Evolutionary conservation across 2,888 invertebrate genomes (phyloP).

Genomic region (Sarcophaga rosellei): DNA sequence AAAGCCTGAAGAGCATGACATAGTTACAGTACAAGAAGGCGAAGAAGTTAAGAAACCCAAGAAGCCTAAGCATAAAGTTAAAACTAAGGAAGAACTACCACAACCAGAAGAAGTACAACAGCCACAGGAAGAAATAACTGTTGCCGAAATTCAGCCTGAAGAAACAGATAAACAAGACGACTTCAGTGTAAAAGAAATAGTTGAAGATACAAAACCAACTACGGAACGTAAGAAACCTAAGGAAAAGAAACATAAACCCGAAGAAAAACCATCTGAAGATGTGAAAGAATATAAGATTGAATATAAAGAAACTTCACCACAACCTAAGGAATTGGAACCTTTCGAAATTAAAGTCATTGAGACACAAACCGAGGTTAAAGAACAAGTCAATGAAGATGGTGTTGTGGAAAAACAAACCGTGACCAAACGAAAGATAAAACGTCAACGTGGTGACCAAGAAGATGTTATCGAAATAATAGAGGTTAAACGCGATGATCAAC

Average conservation of each 20-base stretch:
- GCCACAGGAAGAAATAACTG: conserved; percentile 42
- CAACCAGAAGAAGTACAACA: conserved; percentile 49
- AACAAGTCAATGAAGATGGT: conserved; percentile 74
- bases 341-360: conserved; percentile 66
- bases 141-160: conserved; percentile 58
- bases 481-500: conserved; percentile 76
- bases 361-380: conserved; percentile 67
- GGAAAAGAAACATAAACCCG: conserved; percentile 51
- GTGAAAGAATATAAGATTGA: conserved; percentile 80
- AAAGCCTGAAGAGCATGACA: conserved; percentile 30
- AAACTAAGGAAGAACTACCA: conserved; percentile 80
- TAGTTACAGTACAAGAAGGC: conserved; percentile 75
- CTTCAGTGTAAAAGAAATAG: conserved; percentile 43
- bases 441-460: conserved; percentile 79
- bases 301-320: conserved; percentile 77
- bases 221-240: conserved; percentile 67
- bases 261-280: conserved; percentile 55
- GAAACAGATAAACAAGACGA: conserved; percentile 66
- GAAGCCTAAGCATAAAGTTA: conserved; percentile 72
- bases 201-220: conserved; percentile 68
- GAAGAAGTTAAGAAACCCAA: conserved; percentile 56
- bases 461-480: conserved; percentile 80
- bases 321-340: conserved; percentile 54
- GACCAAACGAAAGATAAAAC: conserved; percentile 81
- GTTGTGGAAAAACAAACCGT: conserved; percentile 79